These are phyloP conservation scores for Poeciliopsis gracilis DNA, from an alignment of 2,797 vertebrate species.

Conservation along the genomic window DNA sequence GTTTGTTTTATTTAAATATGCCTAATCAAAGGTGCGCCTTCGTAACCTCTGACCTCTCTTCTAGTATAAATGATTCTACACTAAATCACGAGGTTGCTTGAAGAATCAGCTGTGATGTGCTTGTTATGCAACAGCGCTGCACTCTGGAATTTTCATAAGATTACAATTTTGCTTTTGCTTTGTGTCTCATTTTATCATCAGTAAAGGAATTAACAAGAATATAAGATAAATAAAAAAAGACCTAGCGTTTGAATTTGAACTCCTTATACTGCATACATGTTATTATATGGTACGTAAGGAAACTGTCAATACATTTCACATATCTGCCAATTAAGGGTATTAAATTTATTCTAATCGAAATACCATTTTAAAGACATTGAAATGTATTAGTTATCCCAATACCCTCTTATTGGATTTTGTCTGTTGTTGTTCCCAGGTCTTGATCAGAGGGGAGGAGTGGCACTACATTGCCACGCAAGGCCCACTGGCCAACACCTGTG, in stretches of 20 bases:
- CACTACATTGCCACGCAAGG: slow-evolving; percentile 98
- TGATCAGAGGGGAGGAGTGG: slow-evolving; percentile 93
- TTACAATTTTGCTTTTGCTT: slow-evolving; percentile 14
- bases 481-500: slow-evolving; percentile 92
- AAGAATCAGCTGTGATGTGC: slow-evolving; percentile 48
- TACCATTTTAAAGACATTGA: background rate
- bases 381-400: slow-evolving; percentile 4
- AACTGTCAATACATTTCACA: background rate
- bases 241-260: background rate
- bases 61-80: slow-evolving; percentile 44
- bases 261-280: slow-evolving; percentile 29
- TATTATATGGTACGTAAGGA: slow-evolving; percentile 17
- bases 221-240: slow-evolving; percentile 5
- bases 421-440: slow-evolving; percentile 81
- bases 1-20: background rate
- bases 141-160: slow-evolving; percentile 13
- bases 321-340: background rate
- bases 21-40: slow-evolving; percentile 17
- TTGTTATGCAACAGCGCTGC: slow-evolving; percentile 42
- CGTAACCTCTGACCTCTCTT: slow-evolving; percentile 64
- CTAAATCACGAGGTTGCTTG: slow-evolving; percentile 58
- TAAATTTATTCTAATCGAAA: background rate
- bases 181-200: slow-evolving; percentile 36
- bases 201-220: slow-evolving; percentile 11
- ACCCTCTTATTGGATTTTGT: slow-evolving; percentile 37